A percentile compares a stretch with the other conserved stretches of the same genome.
Conservation (phyloP, 1,140 invertebrate genomes). For the Anastrepha obliqua region DNA sequence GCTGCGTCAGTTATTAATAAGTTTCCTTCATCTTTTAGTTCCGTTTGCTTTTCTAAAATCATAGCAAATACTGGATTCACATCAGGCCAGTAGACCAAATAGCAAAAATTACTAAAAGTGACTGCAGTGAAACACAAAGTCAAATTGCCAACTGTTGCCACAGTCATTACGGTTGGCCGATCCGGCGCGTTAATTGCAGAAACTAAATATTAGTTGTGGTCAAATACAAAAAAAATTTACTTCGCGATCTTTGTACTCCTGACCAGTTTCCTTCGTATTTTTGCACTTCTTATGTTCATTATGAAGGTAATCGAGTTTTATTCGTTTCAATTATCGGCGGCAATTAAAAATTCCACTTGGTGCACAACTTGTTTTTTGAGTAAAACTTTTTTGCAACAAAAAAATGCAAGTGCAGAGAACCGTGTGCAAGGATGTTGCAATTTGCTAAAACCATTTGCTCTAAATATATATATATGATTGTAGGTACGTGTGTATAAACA, state of each 20-base stretch:
- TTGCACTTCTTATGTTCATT: slow-evolving; percentile 19
- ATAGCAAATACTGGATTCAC: not conserved
- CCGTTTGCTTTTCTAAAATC: not conserved
- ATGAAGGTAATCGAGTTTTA: slow-evolving; percentile 38
- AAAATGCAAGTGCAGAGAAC: not conserved
- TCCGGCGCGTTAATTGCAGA: slow-evolving; percentile 15
- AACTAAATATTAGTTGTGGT: slow-evolving; percentile 39
- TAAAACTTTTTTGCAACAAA: not conserved
- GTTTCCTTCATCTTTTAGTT: not conserved
- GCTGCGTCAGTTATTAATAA: no score
- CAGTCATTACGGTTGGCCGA: slow-evolving; percentile 13
- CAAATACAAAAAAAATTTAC: not conserved
- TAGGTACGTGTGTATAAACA: not conserved
- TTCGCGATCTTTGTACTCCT: not conserved
- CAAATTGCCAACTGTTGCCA: slow-evolving; percentile 38
- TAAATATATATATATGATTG: not conserved
- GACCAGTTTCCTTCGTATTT: not conserved
- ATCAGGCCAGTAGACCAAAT: not conserved
- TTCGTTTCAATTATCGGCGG: slow-evolving; percentile 40
- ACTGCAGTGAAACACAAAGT: slow-evolving; percentile 21
- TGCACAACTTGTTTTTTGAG: not conserved
- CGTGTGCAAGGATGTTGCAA: not conserved
- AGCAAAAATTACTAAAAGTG: slow-evolving; percentile 5
- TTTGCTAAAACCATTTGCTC: not conserved
- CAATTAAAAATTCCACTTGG: slow-evolving; percentile 45